phyloP scores from a whole-genome alignment of 2,797 vertebrate species.

The Gouania willdenowi region DNA sequence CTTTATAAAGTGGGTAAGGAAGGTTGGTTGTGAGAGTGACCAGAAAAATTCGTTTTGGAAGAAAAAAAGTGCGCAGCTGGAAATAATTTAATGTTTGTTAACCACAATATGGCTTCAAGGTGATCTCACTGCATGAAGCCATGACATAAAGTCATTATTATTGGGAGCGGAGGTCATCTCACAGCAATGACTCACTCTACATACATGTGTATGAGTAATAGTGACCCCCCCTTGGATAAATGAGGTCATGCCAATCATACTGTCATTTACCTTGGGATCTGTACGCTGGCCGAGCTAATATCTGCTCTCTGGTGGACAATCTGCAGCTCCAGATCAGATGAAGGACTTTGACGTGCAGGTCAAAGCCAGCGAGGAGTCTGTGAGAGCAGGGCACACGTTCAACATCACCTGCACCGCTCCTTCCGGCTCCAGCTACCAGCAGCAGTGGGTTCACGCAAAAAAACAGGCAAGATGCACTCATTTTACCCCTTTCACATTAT shows the following conservation, averaged over 20 bases:
- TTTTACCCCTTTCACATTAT: background rate
- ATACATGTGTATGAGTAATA: constrained; percentile 16
- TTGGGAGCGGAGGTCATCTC: constrained; percentile 23
- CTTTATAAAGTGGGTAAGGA: background rate
- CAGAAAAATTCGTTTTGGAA: no score
- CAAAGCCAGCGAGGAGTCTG: constrained; percentile 77
- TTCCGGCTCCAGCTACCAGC: constrained; percentile 74
- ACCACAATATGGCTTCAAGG: constrained; percentile 10
- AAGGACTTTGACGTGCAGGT: constrained; percentile 81
- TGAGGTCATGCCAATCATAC: constrained; percentile 27
- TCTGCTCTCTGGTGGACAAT: constrained; percentile 21
- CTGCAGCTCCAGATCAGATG: constrained; percentile 44
- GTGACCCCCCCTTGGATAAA: constrained; percentile 17
- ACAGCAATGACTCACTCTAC: no score
- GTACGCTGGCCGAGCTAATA: constrained; percentile 23
- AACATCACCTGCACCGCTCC: constrained; percentile 84
- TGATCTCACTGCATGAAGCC: constrained; percentile 46
- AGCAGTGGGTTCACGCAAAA: constrained; percentile 89
- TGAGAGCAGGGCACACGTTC: constrained; percentile 84
- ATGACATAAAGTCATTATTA: constrained; percentile 46
- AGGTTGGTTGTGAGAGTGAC: no score
- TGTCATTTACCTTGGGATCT: constrained; percentile 4
- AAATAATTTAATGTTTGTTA: constrained; percentile 17
- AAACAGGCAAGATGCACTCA: constrained; percentile 77
- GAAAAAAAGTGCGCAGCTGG: constrained; percentile 28